Evolutionary conservation across 1,140 invertebrate genomes (phyloP), one percentile per base, ranked within the genome.

Genomic region (Trachymyrmex septentrionalis): DNA sequence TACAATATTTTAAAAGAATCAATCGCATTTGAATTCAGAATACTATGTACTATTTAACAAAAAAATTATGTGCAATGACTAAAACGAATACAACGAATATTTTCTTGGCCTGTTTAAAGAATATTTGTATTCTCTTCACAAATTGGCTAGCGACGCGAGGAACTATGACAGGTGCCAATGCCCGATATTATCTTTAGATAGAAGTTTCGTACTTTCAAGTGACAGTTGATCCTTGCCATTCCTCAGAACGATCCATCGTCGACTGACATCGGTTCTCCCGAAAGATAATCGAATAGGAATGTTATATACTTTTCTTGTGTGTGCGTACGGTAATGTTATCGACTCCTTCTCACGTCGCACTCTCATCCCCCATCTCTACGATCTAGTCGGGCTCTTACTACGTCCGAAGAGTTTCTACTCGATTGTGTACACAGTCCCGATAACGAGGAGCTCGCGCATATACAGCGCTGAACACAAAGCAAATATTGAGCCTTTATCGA

Each of bases 401-500:
- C 61, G 48, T 55, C 57, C 72, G 86, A 76, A 76, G 59, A 88
- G 76, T 61, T 81, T 86, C 87, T 86, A 90, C 86, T 78, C 87
- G 78, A 63, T 81, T 90, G 69, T 75, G 69, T 85, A 90, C 87
- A 88, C 61, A 90, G 61, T 75, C 55, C 85, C 66, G 72, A 90
- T 86, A 86, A 90, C 88, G 84, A 90, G 73, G 21, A 87, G 69
- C 61, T 76, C 57, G 38, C 38, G 44, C 67, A 78, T 85, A 85
- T 71, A 85, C 24, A 72, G 69, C 55, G 24, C 12, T 12, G 55
- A 87, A 85, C 78, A 85, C 84, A 88, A 87, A 88, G 81, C 59
- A 88, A 90, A 91, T 88, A 88, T 88, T 88, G 82, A 86, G 76
- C 63, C 82, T 76, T 80, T 78, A 89, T 89, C 69, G 75, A 57